Base-by-base conservation (phyloP, 92 coral and sea anemone genomes). In the Montipora capitata region DNA sequence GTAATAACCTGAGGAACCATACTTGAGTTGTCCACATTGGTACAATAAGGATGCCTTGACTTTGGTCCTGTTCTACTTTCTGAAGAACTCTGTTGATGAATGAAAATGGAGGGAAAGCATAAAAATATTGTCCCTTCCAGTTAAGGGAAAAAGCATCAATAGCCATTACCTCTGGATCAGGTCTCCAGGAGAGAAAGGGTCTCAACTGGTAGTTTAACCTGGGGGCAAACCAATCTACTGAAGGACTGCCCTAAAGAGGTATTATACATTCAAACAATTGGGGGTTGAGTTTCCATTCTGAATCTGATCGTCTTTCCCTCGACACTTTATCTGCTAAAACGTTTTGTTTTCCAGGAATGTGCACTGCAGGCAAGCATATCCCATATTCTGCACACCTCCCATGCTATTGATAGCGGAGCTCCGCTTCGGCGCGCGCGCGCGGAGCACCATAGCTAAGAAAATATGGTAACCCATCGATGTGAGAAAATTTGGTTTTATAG, bases 301-400 rank as follows among this genome's bases (percentile, higher is more conserved):
- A 79, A 35, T 68, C 79, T 62, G 17, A 70, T 0, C 76, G 14
- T 4, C 63, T 71, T 61, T 40, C 43, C 48, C 96, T 78, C 1
- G 90, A 87, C 67, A 78, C 88, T 45, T 76, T 66, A 63, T 93
- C 96, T 51, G 98, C 96, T 65, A 74, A 41, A 8, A 74, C 75
- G 74, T 88, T 95, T 52, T 51, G 68, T 59, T 87, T 88, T 5
- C 92, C 95, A n/a, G 95, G 95, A 9, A 93, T 91, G 64, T 91
- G 90, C 15, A n/a, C 80, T 58, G 96, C 94, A 18, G 93, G 17
- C 5, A 87, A 43, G 27, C 27, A 27, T 27, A 27, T 27, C 27
- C 27, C 1, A 20, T 20, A 27, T 27, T 27, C 1, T 27, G 27
- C 27, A 27, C 27, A 27, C 27, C 27, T 27, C 27, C 27, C 27